phyloP scores from a whole-genome alignment of 2,797 vertebrate species.

The Ataeniobius toweri region DNA sequence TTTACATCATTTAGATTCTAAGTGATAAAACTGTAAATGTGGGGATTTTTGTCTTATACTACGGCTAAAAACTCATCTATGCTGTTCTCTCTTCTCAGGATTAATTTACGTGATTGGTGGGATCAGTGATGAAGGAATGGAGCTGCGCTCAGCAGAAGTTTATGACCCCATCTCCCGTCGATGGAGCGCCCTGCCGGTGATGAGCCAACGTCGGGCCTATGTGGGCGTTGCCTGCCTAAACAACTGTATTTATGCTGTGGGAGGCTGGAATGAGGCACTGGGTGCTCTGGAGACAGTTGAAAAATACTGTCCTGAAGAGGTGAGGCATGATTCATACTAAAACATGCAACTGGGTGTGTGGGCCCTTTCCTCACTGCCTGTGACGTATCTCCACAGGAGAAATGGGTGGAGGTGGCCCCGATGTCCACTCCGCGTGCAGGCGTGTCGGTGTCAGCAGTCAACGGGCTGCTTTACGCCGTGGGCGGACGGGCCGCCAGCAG shows the following conservation, averaged over 20 bases:
- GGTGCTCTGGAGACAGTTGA: slow-evolving; percentile 93
- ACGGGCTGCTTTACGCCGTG: slow-evolving; percentile 91
- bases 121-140: slow-evolving; percentile 91
- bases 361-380: neutral
- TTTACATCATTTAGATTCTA: neutral
- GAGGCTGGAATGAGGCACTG: slow-evolving; percentile 94
- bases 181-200: slow-evolving; percentile 92
- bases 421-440: slow-evolving; percentile 94
- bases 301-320: slow-evolving; percentile 95
- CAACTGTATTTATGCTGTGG: slow-evolving; percentile 93
- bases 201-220: slow-evolving; percentile 90
- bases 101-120: slow-evolving; percentile 95
- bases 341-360: neutral
- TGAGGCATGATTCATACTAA: slow-evolving; percentile 42
- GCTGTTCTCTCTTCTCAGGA: slow-evolving; percentile 71
- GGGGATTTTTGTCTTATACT: neutral
- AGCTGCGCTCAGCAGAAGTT: slow-evolving; percentile 90
- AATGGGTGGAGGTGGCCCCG: slow-evolving; percentile 91
- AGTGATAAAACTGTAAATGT: neutral
- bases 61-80: neutral
- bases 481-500: slow-evolving; percentile 91
- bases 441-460: slow-evolving; percentile 90
- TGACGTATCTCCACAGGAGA: slow-evolving; percentile 81
- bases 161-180: slow-evolving; percentile 92
- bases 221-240: slow-evolving; percentile 92